Conservation (phyloP, 2,797 vertebrate species). For the Gymnocypris eckloni region DNA sequence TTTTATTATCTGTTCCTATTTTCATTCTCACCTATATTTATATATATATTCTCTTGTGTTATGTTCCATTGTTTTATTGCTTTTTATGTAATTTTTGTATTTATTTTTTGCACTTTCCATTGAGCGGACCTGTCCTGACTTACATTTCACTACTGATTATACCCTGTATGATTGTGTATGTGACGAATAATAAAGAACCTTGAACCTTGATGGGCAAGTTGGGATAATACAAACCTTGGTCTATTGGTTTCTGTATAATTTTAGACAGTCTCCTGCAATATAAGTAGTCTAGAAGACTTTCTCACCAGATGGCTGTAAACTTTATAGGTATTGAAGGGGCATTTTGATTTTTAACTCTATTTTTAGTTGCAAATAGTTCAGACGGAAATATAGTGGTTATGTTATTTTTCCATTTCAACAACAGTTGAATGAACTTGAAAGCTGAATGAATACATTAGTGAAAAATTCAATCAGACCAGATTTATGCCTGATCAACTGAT, state of each 20-base stretch:
- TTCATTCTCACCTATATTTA: too few species aligned
- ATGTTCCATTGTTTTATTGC: too few species aligned
- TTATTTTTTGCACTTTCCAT: too few species aligned
- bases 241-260: neutral
- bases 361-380: neutral
- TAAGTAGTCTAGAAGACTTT: neutral
- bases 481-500: neutral
- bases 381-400: neutral
- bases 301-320: neutral
- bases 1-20: too few species aligned
- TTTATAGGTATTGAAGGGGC: neutral
- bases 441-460: neutral
- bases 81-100: too few species aligned
- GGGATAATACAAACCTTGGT: neutral
- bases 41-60: too few species aligned
- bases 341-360: neutral
- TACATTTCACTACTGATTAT: too few species aligned
- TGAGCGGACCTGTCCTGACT: too few species aligned
- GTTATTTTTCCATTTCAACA: neutral
- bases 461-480: too few species aligned
- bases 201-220: too few species aligned
- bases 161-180: too few species aligned
- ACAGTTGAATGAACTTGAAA: neutral
- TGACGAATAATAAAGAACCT: too few species aligned
- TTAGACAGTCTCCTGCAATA: neutral